Base-by-base conservation (phyloP, 2,113 vertebrate genomes). In the Nerophis ophidion region DNA sequence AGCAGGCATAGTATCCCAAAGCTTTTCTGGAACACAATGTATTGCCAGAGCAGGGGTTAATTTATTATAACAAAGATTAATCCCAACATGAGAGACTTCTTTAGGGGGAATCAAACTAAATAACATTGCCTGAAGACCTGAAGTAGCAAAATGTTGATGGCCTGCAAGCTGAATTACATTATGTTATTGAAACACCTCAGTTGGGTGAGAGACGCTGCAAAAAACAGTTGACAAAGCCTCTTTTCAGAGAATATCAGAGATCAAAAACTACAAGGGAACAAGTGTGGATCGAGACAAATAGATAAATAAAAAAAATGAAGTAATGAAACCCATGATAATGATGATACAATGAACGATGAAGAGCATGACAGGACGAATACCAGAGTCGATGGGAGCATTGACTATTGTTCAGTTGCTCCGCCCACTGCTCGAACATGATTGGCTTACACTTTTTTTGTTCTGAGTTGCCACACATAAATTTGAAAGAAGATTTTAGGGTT, bases 281-380 rank as follows among this genome's bases (percentile, higher is more conserved):
- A 56, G 14, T 62, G 61, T 17, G 60, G 61, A 82, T 62, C 52
- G 49, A 9, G 36, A 59, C 52, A 70, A 48, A 56, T 11, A 14
- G 17, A 55, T 40, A n/a, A 75, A 65, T 71, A 63, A 62, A 68
- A 78, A 61, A 14, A 63, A 44, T 66, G 50, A 44, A 12, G 40
- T 1, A 44, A 44, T 44, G 11, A 44, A 44, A 73, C 56, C 34
- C 7, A 47, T 58, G 48, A 76, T 42, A 47, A 70, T 61, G 61
- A 68, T 56, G 14, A 64, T 50, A 62, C 52, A 50, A 81, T 69
- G 48, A 77, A 59, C 74, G 60, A 79, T 57, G 57, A 61, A 60
- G 15, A 70, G 61, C 44, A 40, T 64, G 59, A 61, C 40, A 61
- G 60, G 66, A 76, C 72, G 76, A 76, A 71, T 75, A 78, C 76